Evolutionary conservation across 2,888 invertebrate species (phyloP).

Genomic region (Trachelus iudaicus): DNA sequence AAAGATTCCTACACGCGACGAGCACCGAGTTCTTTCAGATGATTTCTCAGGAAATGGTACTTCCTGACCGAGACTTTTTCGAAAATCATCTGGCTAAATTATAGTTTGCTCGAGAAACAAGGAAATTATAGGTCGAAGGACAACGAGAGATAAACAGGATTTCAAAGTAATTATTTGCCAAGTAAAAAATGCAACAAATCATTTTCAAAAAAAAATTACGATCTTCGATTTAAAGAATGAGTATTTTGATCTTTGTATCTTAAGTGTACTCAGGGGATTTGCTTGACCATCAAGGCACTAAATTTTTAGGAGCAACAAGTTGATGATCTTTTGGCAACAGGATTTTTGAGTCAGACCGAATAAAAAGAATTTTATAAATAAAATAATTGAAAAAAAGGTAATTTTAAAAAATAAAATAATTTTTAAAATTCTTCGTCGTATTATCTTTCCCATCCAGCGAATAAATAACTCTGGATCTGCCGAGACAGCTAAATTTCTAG

Average conservation of each 20-base stretch:
- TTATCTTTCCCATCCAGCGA: background rate
- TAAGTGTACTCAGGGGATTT: background rate
- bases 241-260: background rate
- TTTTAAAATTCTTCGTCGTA: background rate
- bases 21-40: background rate
- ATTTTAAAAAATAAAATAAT: too few relatives aligned
- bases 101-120: background rate
- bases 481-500: background rate
- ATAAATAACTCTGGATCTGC: background rate
- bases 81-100: background rate
- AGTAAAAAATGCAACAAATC: background rate
- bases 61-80: background rate
- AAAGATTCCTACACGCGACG: background rate
- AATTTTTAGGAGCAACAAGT: background rate
- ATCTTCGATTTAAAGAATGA: background rate
- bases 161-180: background rate
- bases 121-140: background rate
- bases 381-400: too few relatives aligned
- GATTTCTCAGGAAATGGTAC: background rate
- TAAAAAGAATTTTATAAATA: background rate
- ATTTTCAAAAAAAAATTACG: background rate
- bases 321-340: background rate
- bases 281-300: background rate
- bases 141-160: background rate
- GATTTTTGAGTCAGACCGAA: background rate